Conservation (phyloP, 2,113 vertebrate species). For the Petroica traversi region DNA sequence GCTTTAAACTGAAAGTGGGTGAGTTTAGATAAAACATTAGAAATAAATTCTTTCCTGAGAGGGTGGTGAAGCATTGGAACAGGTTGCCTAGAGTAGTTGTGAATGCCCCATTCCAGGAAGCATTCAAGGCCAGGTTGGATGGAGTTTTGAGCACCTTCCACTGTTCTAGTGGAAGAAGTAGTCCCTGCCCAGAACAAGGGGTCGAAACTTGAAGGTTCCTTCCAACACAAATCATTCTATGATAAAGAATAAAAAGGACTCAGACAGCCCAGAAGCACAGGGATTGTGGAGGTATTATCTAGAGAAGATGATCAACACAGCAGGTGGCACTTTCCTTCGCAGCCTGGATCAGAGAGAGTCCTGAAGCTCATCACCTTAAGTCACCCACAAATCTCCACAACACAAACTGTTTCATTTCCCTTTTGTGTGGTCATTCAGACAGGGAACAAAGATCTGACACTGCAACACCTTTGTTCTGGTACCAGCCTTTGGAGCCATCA, state of each 20-base stretch:
- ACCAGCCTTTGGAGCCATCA: background rate
- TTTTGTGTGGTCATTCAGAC: background rate
- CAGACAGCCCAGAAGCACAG: background rate
- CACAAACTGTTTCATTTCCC: background rate
- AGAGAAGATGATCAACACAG: background rate
- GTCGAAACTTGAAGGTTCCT: background rate
- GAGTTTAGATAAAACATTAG: background rate
- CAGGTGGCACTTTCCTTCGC: background rate
- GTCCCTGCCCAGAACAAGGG: background rate
- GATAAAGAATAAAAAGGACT: background rate
- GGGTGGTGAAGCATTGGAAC: background rate
- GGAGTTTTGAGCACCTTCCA: background rate
- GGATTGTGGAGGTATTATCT: accelerated
- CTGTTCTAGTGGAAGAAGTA: background rate
- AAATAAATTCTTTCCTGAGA: background rate
- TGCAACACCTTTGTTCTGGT: background rate
- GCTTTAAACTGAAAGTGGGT: background rate
- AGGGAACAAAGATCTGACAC: background rate
- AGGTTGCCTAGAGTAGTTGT: background rate
- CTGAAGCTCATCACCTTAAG: background rate
- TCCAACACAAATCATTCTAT: background rate
- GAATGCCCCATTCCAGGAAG: background rate
- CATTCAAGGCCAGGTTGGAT: background rate
- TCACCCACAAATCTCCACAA: background rate
- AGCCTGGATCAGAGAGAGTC: background rate